Evolutionary conservation across 2,888 invertebrate species (phyloP).

Genomic region (Melinaea menophilus): DNA sequence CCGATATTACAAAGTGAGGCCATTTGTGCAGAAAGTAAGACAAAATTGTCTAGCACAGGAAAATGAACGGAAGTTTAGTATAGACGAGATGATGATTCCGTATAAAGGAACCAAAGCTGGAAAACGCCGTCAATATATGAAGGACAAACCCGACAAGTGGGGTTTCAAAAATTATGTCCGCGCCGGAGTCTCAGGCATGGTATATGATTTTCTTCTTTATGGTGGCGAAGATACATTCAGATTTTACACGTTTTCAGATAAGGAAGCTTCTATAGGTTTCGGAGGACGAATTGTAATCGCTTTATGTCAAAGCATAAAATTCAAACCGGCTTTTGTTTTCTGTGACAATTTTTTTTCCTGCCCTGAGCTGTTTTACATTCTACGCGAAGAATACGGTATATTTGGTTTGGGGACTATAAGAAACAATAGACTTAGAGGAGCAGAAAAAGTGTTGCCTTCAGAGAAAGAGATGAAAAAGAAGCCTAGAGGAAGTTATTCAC

Average conservation of each 20-base stretch:
- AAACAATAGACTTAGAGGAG: conserved; percentile 34
- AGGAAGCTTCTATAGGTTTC: conserved; percentile 36
- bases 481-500: conserved; percentile 26
- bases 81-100: conserved; percentile 45
- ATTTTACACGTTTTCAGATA: conserved; percentile 29
- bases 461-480: conserved; percentile 36
- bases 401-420: conserved; percentile 35
- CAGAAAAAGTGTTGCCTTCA: conserved; percentile 26
- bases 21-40: conserved; percentile 15
- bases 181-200: conserved; percentile 40
- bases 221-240: conserved; percentile 40
- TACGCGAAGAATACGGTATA: conserved; percentile 34
- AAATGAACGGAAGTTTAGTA: conserved; percentile 33
- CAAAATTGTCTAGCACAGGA: conserved; percentile 21
- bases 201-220: conserved; percentile 44
- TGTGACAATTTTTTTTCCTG: conserved; percentile 33
- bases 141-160: conserved; percentile 44
- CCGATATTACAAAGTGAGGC: conserved; percentile 23
- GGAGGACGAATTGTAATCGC: conserved; percentile 37
- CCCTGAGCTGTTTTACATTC: conserved; percentile 32
- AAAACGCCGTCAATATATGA: conserved; percentile 38
- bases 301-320: conserved; percentile 30
- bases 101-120: conserved; percentile 45
- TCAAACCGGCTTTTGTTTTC: conserved; percentile 25
- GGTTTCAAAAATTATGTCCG: conserved; percentile 41